Percentiles rank a stretch among this genome's conserved stretches.
Conservation (phyloP, 2,888 invertebrate species). For the Tigriopus californicus region DNA sequence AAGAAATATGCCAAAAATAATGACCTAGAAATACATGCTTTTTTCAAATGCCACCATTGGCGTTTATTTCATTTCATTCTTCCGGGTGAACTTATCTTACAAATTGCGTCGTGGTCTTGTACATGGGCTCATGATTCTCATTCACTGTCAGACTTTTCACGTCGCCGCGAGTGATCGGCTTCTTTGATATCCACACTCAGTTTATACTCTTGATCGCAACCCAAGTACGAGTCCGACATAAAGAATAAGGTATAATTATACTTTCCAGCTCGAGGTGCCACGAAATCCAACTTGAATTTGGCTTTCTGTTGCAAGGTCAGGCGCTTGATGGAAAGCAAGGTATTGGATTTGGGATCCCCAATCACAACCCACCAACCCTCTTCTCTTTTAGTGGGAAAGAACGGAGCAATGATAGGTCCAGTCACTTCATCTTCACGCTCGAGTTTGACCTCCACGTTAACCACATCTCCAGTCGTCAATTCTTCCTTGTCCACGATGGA, state of each 20-base stretch:
- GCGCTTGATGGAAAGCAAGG: slow-evolving; percentile 86
- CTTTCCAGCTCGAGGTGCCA: slow-evolving; percentile 55
- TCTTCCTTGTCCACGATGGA: slow-evolving; percentile 65
- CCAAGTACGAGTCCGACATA: slow-evolving; percentile 98
- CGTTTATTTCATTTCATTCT: too few species aligned
- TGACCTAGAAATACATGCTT: too few species aligned
- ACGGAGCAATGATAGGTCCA: slow-evolving; percentile 93
- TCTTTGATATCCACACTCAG: slow-evolving; percentile 52
- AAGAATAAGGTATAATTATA: slow-evolving; percentile 77
- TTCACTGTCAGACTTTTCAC: too few species aligned
- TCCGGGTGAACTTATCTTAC: too few species aligned
- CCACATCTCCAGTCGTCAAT: slow-evolving; percentile 58
- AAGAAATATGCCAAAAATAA: too few species aligned
- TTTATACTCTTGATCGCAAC: slow-evolving; percentile 98
- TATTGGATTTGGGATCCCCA: slow-evolving; percentile 84
- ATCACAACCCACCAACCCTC: slow-evolving; percentile 95
- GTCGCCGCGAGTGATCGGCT: too few species aligned
- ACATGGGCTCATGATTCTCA: too few species aligned
- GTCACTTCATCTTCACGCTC: slow-evolving; percentile 92
- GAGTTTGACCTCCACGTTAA: slow-evolving; percentile 64
- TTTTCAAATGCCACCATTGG: too few species aligned
- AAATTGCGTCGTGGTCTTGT: too few species aligned
- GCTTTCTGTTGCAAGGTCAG: slow-evolving; percentile 84
- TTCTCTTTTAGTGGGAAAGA: slow-evolving; percentile 87
- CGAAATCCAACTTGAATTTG: slow-evolving; percentile 70